Evolutionary conservation across 2,113 vertebrate species (phyloP).

Genomic region (Vulpes lagopus): DNA sequence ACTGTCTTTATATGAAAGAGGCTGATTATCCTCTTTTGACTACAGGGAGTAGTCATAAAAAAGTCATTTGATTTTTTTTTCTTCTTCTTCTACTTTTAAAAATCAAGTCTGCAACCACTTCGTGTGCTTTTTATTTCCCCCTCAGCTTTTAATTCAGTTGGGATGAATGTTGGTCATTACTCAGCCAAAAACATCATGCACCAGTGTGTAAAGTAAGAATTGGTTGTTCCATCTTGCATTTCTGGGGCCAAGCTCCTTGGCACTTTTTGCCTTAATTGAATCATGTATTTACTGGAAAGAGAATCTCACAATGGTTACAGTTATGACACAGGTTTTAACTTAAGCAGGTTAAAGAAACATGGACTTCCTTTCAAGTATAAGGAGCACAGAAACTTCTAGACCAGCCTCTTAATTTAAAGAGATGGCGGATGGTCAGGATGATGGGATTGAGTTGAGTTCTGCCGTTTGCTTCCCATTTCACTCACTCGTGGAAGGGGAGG

Average conservation of each 20-base stretch:
- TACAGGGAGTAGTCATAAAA: neutral
- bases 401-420: neutral
- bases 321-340: neutral
- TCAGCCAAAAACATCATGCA: neutral
- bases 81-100: neutral
- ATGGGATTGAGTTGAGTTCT: neutral
- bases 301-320: neutral
- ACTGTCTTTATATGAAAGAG: constrained; percentile 26
- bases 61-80: neutral
- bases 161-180: neutral
- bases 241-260: neutral
- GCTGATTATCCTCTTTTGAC: neutral
- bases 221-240: neutral
- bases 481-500: neutral
- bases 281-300: neutral
- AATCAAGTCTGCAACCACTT: neutral
- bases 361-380: neutral
- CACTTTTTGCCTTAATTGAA: neutral
- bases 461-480: neutral
- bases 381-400: neutral
- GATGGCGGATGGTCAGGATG: neutral
- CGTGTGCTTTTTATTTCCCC: neutral
- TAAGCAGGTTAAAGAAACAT: neutral
- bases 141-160: neutral
- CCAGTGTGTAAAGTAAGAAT: neutral